These are phyloP conservation scores for Phaedon cochleariae DNA, from an alignment of 2,888 invertebrate genomes.

Conservation along the genomic window DNA sequence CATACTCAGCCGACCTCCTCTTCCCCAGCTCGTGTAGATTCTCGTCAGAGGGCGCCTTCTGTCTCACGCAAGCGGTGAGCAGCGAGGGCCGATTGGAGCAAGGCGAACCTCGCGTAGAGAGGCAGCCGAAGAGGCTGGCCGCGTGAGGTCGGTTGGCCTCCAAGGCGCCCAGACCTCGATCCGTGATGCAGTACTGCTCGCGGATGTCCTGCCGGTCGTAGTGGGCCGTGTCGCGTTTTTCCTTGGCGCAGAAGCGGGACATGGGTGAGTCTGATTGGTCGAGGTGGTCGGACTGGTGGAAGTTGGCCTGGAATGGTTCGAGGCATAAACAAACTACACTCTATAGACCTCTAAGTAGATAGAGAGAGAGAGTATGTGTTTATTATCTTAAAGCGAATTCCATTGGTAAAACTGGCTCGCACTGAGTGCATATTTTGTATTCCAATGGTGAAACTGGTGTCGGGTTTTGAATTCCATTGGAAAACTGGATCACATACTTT, in stretches of 20 bases:
- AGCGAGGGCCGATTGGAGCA: slow-evolving; percentile 70
- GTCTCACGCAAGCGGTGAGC: slow-evolving; percentile 86
- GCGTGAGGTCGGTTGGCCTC: slow-evolving; percentile 64
- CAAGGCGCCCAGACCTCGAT: slow-evolving; percentile 72
- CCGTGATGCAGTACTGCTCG: slow-evolving; percentile 94
- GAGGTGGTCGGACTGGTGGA: slow-evolving; percentile 74
- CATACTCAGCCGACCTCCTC: slow-evolving; percentile 72
- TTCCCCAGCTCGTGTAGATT: slow-evolving; percentile 72
- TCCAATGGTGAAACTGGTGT: no score
- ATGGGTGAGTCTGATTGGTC: no score
- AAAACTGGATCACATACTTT: no score
- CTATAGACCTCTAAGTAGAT: no score
- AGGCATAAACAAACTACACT: no score
- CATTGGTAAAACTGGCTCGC: no score
- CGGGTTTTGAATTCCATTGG: no score
- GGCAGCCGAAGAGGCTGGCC: slow-evolving; percentile 78
- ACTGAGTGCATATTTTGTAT: no score
- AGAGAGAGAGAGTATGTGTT: background rate
- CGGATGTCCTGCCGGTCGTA: slow-evolving; percentile 91
- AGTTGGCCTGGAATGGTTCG: slow-evolving; percentile 73
- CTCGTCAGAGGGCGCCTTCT: slow-evolving; percentile 88
- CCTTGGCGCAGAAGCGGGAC: slow-evolving; percentile 65
- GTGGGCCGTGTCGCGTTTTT: slow-evolving; percentile 65
- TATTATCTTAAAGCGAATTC: background rate
- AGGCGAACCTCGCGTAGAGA: slow-evolving; percentile 79